Evolutionary conservation across 2,888 invertebrate species (phyloP), one percentile per base, ranked within the genome.

Genomic region (Acronicta aceris): DNA sequence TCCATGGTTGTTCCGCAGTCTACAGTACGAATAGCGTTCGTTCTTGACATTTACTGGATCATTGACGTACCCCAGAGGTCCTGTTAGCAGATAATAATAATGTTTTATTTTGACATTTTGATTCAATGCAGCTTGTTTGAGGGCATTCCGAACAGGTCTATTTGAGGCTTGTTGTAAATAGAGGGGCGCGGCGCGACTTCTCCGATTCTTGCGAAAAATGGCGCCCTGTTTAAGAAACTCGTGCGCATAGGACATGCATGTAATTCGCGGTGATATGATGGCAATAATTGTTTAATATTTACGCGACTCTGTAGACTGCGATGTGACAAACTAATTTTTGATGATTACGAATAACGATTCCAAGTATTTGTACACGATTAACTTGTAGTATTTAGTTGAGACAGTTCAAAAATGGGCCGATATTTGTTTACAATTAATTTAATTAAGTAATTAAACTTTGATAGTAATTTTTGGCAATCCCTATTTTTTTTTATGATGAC

Each of bases 91-190:
- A 50, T 77, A 74, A 77, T 74, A 74, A 71, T 69, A 77, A 50
- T 75, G 78, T 77, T 73, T 65, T 70, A 68, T 74, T 68, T 71
- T 71, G 75, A 76, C 76, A 74, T 77, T 77, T 74, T 60, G 59
- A 64, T 77, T 71, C 52, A 71, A 61, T 68, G 59, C 43, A 45
- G 68, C 68, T 68, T 66, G 58, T 68, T 70, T 60, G 66, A 21
- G 60, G 25, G 51, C 51, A 53, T 59, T 71, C 43, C 42, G 54
- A 62, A 56, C 64, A 60, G 69, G 63, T 65, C 65, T 48, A 62
- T 76, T 69, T 49, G 46, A 16, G 54, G 48, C 9, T 25, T 48
- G 42, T 59, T 41, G 49, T 53, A 46, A 58, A 64, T 61, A 59
- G 17, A 17, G 15, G 2, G 54, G 55, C 16, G 60, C 49, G 60